Conservation (phyloP, 2,888 invertebrate genomes). For the Hirtodrosophila cameraria region DNA sequence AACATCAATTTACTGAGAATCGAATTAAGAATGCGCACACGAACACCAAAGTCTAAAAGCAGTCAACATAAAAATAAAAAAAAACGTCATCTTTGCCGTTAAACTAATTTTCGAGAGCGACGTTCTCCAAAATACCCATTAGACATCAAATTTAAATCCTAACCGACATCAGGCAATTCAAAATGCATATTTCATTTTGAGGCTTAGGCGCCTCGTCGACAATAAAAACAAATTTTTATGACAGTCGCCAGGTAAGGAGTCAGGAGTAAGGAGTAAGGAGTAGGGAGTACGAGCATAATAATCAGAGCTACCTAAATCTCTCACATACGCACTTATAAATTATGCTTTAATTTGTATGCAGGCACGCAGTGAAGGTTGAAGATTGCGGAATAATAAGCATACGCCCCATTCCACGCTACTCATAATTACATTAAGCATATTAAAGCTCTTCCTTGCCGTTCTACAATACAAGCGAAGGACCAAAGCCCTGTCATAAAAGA, state of each 20-base stretch:
- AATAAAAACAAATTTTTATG: constrained; percentile 68
- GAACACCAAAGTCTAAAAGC: not conserved
- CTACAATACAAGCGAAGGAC: constrained; percentile 9
- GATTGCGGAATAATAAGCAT: not conserved
- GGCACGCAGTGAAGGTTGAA: constrained; percentile 6
- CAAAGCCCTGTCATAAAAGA: constrained; percentile 39
- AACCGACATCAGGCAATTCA: constrained; percentile 31
- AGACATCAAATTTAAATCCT: constrained; percentile 11
- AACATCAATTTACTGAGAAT: not conserved
- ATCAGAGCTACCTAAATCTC: no score
- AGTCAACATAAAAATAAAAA: not conserved
- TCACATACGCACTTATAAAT: constrained; percentile 42
- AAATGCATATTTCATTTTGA: constrained; percentile 62
- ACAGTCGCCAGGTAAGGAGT: constrained; percentile 42
- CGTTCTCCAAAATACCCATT: not conserved
- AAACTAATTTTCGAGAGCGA: constrained; percentile 15
- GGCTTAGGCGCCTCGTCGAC: constrained; percentile 35
- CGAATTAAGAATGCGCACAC: constrained; percentile 30
- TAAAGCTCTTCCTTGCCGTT: constrained; percentile 43
- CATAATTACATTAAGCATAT: constrained; percentile 51
- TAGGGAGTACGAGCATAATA: no score
- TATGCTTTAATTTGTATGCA: constrained; percentile 76
- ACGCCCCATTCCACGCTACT: not conserved
- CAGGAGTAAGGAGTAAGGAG: no score
- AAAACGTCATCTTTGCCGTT: no score